Evolutionary conservation across 37 sponge, comb jelly and placozoan species (phyloP), one percentile per base, ranked within the genome.

Genomic region (Petrosia ficiformis): DNA sequence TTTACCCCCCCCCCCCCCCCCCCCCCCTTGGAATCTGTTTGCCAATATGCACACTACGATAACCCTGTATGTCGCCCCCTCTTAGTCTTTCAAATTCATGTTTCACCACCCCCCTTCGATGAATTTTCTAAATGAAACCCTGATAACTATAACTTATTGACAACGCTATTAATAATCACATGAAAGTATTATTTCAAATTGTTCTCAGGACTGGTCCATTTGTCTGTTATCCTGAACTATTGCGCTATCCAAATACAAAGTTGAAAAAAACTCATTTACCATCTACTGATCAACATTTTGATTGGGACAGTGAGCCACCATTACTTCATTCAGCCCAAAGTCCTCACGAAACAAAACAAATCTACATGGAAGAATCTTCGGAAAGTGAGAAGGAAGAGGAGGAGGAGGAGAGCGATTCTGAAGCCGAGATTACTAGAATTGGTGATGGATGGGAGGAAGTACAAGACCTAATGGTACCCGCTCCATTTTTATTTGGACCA

Each of bases 201-300:
- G n/a, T n/a, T n/a, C n/a, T n/a, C n/a, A 86, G 87, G 70, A 40
- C 31, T 67, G 87, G 81, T 21, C 65, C 84, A 8, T 83, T 89
- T 44, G 72, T 60, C 32, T 88, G 83, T 43, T 31, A 83, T 24
- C 89, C 84, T 11, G 84, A 89, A 37, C 59, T 83, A 39, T 48
- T 61, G 0, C 33, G 44, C 2, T 83, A 60, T 30, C 31, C 40
- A 29, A 59, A 67, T 16, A 39, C 24, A 26, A 43, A 11, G 3
- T 25, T 56, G 22, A 48, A 48, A 8, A 48, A 48, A 14, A 48
- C 8, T 8, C 54, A 48, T 48, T 14, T 8, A 48, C 8, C 14
- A 14, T 19, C 54, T 19, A 48, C 14, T 19, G 54, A 48, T 19
- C 54, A 48, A 14, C 8, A 48, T 14, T 48, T 19, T 48, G 54